These are phyloP conservation scores for Zenarchopterus dispar DNA, from an alignment of 2,797 vertebrate species.

Conservation along the genomic window DNA sequence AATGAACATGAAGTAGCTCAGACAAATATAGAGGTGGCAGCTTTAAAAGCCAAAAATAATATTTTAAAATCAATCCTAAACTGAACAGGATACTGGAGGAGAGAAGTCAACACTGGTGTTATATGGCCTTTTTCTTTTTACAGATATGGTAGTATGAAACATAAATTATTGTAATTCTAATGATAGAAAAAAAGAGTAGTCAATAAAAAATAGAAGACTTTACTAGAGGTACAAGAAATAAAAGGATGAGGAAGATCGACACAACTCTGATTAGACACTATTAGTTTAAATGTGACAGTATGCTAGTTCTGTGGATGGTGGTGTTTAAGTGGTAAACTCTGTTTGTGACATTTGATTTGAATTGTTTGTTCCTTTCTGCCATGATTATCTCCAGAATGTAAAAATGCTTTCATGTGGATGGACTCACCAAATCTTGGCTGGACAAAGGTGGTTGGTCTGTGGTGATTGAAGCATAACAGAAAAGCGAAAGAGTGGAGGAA, in stretches of 20 bases:
- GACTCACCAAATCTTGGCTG: slow-evolving; percentile 29
- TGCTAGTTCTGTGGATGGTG: slow-evolving; percentile 36
- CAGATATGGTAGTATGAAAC: no score
- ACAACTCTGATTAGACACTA: slow-evolving; percentile 56
- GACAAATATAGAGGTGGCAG: no score
- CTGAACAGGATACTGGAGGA: no score
- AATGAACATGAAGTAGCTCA: no score
- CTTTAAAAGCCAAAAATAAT: no score
- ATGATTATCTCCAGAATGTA: slow-evolving; percentile 44
- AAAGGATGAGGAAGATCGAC: slow-evolving; percentile 55
- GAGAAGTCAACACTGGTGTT: no score
- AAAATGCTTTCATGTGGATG: slow-evolving; percentile 38
- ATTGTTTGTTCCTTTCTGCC: slow-evolving; percentile 48
- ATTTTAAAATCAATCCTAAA: no score
- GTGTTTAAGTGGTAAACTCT: slow-evolving; percentile 33
- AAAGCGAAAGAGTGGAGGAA: not conserved
- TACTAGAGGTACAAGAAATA: slow-evolving; percentile 32
- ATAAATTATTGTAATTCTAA: slow-evolving; percentile 10
- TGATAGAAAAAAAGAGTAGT: slow-evolving; percentile 39
- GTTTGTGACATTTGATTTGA: slow-evolving; percentile 39
- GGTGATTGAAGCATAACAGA: slow-evolving; percentile 21
- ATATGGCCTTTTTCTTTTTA: no score
- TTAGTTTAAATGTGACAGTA: slow-evolving; percentile 38
- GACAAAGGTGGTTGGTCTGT: slow-evolving; percentile 18
- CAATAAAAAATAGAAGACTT: slow-evolving; percentile 41